phyloP scores from a whole-genome alignment of 2,113 vertebrate species.

The Antennarius striatus region DNA sequence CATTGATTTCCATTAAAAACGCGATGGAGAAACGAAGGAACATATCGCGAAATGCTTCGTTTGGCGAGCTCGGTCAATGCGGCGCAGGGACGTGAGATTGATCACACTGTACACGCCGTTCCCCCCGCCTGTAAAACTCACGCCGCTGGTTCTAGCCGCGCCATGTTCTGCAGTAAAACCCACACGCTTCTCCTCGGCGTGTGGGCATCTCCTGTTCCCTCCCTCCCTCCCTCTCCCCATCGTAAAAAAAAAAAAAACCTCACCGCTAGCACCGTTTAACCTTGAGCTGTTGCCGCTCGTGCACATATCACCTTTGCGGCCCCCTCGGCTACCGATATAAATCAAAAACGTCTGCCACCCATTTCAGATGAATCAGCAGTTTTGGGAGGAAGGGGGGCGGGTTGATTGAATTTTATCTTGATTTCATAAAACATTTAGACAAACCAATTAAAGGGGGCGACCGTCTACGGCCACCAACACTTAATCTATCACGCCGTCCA shows the following conservation, averaged over 20 bases:
- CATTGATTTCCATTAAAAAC: constrained; percentile 53
- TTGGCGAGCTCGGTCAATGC: constrained; percentile 25
- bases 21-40: constrained; percentile 36
- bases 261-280: constrained; percentile 62
- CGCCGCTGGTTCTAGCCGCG: background rate
- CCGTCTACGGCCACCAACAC: constrained; percentile 66
- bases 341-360: constrained; percentile 66
- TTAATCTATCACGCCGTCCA: constrained; percentile 73
- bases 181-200: constrained; percentile 19
- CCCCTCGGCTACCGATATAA: constrained; percentile 61
- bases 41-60: constrained; percentile 41
- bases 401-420: constrained; percentile 78
- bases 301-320: constrained; percentile 67
- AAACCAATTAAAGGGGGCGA: constrained; percentile 77
- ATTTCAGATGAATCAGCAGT: constrained; percentile 74
- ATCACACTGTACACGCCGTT: constrained; percentile 28
- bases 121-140: constrained; percentile 2
- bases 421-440: constrained; percentile 82
- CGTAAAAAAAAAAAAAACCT: constrained; percentile 38
- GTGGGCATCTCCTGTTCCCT: constrained; percentile 15
- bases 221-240: constrained; percentile 1
- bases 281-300: constrained; percentile 66
- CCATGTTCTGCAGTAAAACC: constrained; percentile 41
- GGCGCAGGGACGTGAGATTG: constrained; percentile 20
- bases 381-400: constrained; percentile 29